Evolutionary conservation across 1,140 invertebrate species (phyloP).

Genomic region (Anastatus disparis): DNA sequence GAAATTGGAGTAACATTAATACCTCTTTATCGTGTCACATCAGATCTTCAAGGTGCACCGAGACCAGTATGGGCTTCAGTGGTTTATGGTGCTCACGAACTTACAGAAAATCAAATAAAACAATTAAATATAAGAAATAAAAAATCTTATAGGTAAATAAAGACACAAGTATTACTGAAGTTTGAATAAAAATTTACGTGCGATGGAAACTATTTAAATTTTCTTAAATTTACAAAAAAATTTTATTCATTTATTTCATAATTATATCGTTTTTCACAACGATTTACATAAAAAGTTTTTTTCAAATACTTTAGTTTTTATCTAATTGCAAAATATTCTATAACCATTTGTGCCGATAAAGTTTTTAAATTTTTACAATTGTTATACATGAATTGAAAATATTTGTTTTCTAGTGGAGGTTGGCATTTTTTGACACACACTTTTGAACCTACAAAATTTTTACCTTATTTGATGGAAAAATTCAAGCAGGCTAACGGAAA

Average conservation of each 20-base stretch:
- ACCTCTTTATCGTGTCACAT: constrained; percentile 68
- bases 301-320: no score
- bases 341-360: no score
- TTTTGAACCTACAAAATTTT: constrained; percentile 69
- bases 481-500: constrained; percentile 70
- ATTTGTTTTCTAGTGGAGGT: constrained; percentile 65
- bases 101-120: constrained; percentile 66
- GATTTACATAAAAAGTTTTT: no score
- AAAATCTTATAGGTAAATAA: constrained; percentile 68
- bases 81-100: constrained; percentile 69
- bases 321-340: no score
- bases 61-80: constrained; percentile 67
- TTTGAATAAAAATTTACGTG: no score
- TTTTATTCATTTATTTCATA: no score
- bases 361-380: background rate
- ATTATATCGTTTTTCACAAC: no score
- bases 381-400: background rate
- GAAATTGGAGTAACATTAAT: constrained; percentile 71
- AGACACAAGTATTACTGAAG: no score
- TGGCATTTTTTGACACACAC: constrained; percentile 73
- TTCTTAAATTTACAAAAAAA: no score
- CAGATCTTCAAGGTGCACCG: constrained; percentile 42
- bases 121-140: constrained; percentile 63
- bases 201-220: no score
- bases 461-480: constrained; percentile 72